A percentile compares a stretch with the other conserved stretches of the same genome.
These are phyloP conservation scores for Vidua chalybeata DNA, from an alignment of 2,113 vertebrate species.

Conservation along the genomic window DNA sequence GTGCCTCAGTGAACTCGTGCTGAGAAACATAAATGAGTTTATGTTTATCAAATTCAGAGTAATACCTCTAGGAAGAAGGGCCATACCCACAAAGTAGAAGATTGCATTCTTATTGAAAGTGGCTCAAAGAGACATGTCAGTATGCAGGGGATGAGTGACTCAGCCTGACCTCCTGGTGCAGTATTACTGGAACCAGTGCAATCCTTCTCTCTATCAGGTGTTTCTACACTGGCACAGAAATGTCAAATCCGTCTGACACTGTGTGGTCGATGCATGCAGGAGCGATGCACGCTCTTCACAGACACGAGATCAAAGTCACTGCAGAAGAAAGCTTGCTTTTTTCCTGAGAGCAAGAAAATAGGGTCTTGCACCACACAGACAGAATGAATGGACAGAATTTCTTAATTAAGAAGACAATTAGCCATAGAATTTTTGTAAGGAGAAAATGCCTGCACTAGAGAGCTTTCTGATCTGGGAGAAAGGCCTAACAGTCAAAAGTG, in stretches of 20 bases:
- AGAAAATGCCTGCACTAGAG: neutral
- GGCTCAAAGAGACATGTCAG: neutral
- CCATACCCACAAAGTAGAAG: neutral
- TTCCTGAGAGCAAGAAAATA: neutral
- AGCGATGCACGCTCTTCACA: neutral
- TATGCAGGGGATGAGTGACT: neutral
- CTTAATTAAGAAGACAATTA: neutral
- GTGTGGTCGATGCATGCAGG: accelerated
- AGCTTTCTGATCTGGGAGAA: neutral
- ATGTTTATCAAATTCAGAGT: neutral
- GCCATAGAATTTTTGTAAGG: neutral
- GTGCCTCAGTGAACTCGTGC: accelerated
- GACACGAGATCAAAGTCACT: neutral
- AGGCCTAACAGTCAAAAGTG: neutral
- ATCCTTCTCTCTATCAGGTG: neutral
- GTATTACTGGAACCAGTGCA: neutral
- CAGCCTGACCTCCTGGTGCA: neutral
- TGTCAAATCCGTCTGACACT: neutral
- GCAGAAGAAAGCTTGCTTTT: neutral
- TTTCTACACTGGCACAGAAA: neutral
- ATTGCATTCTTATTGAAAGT: neutral
- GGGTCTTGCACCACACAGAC: neutral
- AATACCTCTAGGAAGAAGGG: neutral
- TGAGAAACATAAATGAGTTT: neutral
- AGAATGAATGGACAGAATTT: neutral